Evolutionary conservation across 2,113 vertebrate genomes (phyloP), one percentile per base, ranked within the genome.

Genomic region (Pituophis catenifer): DNA sequence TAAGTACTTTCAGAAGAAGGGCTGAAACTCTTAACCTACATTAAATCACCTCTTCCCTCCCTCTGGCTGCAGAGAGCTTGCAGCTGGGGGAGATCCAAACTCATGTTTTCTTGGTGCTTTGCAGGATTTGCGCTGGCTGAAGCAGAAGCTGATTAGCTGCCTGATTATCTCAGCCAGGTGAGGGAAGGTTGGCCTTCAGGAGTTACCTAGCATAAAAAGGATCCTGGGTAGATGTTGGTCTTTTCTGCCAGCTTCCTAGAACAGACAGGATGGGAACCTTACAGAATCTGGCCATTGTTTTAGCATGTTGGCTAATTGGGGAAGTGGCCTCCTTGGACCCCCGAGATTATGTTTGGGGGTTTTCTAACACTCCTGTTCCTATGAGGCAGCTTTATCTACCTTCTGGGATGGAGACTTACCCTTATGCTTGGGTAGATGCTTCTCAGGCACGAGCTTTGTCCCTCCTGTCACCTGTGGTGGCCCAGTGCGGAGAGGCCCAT

Each of bases 401-500:
- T 59, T 86, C 48, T 0, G 58, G 2, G 52, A 15, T 70, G 10
- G 75, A 88, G 26, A 94, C 90, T 85, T 54, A 94, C 0, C 3
- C 94, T 50, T 70, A 90, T 92, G 33, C 62, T 15, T 93, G 55
- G 88, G 13, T 65, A 89, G 62, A 94, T 1, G 91, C 75, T 2
- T 81, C 59, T 1, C 94, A 96, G 0, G 52, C 94, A 1, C 29
- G 29, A 26, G 93, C 90, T 0, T 2, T 93, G 19, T 50, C 95
- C 5, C 24, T 26, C 23, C 26, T 29, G 21, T 92, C 86, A 0
- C 92, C 95, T 0, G 88, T 96, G 52, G 12, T 0, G 0, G 93
- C 94, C 33, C 55, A 95, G 48, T 95, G 95, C 89, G 93, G 93
- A 90, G 94, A 97, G 86, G 93, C 96, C 81, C 94, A 96, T 92